Evolutionary conservation across 2,113 vertebrate species (phyloP).

Genomic region (Chrysemys picta): DNA sequence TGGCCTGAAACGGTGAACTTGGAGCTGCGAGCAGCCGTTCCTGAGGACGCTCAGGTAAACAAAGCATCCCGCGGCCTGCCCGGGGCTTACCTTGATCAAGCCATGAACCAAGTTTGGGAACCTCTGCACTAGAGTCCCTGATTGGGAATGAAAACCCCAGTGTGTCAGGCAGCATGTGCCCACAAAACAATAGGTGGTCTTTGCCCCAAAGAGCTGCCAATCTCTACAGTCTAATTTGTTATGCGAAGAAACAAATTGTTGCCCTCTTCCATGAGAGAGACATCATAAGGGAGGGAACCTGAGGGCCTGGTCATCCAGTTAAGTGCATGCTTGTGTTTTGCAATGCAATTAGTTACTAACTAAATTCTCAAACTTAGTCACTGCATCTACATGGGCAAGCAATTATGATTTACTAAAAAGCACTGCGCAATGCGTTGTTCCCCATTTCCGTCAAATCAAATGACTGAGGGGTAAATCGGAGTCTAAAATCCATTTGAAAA

Average conservation of each 20-base stretch:
- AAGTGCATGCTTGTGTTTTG: not conserved
- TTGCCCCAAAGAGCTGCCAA: not conserved
- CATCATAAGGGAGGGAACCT: too few relatives aligned
- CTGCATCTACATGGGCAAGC: not conserved
- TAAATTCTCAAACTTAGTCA: not conserved
- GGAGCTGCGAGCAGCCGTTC: too few relatives aligned
- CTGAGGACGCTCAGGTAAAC: too few relatives aligned
- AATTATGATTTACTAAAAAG: not conserved
- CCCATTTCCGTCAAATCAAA: too few relatives aligned
- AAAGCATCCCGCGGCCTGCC: too few relatives aligned
- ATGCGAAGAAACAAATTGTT: not conserved
- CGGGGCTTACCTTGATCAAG: too few relatives aligned
- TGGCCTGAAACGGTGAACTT: too few relatives aligned
- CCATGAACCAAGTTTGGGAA: too few relatives aligned
- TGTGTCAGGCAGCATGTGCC: not conserved
- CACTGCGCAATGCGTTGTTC: not conserved
- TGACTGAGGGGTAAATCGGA: not conserved
- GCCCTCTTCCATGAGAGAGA: not conserved
- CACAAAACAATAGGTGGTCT: not conserved
- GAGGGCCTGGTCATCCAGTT: not conserved
- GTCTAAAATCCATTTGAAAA: not conserved
- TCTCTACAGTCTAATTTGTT: not conserved
- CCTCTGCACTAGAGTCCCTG: too few relatives aligned
- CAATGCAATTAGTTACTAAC: not conserved
- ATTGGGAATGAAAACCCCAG: not conserved